These are phyloP conservation scores for Drosophila greeni DNA, from an alignment of 2,888 invertebrate species.

Conservation along the genomic window DNA sequence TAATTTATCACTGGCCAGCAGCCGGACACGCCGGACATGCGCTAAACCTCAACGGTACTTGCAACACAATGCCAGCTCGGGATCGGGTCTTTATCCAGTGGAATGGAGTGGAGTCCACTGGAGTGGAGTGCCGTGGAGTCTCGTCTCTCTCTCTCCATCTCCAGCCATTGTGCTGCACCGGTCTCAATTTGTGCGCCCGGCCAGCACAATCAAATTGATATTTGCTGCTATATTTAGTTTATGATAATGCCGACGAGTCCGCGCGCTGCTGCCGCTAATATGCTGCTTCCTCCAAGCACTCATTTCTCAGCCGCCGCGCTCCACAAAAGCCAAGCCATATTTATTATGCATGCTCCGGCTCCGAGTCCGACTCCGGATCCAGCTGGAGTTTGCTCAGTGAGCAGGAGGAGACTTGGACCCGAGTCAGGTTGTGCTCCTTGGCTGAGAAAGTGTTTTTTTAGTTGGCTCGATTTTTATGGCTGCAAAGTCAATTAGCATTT, in stretches of 20 bases:
- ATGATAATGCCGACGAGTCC: conserved; percentile 67
- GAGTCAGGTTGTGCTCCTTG: conserved; percentile 28
- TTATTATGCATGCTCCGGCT: conserved; percentile 54
- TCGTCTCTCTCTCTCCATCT: no score
- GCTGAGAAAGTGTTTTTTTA: conserved; percentile 45
- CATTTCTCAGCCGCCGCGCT: conserved; percentile 41
- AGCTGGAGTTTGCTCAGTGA: conserved; percentile 3
- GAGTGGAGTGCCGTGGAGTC: conserved; percentile 6
- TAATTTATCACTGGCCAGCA: conserved; percentile 74
- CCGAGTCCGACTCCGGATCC: background rate
- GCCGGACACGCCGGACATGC: conserved; percentile 67
- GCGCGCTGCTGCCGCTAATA: conserved; percentile 49
- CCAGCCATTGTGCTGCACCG: conserved; percentile 43
- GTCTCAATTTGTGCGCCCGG: conserved; percentile 57
- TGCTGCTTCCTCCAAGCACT: conserved; percentile 56
- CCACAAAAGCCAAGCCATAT: conserved; percentile 49
- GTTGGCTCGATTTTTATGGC: conserved; percentile 45
- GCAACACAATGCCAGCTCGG: conserved; percentile 53
- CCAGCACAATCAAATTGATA: conserved; percentile 70
- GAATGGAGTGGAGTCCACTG: background rate
- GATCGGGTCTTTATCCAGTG: conserved; percentile 12
- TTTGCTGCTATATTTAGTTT: conserved; percentile 74
- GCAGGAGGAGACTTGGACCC: background rate
- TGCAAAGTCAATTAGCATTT: conserved; percentile 63
- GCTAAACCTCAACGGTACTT: conserved; percentile 59